These are phyloP conservation scores for Anas acuta DNA, from an alignment of 2,797 vertebrate species.

Conservation along the genomic window DNA sequence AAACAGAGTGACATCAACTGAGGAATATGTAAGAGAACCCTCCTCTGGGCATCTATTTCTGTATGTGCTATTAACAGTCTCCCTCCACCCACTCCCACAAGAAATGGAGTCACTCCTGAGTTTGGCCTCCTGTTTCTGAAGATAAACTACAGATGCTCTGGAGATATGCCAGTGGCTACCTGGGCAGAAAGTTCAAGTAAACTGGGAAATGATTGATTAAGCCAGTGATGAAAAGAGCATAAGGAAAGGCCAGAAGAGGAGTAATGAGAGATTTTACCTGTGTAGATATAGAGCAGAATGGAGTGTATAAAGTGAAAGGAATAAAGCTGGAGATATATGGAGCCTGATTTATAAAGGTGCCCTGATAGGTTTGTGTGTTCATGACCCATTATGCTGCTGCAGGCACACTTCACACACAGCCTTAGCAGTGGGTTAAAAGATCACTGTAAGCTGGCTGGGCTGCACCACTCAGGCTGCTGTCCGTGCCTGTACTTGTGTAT, in stretches of 20 bases:
- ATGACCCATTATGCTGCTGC: not conserved
- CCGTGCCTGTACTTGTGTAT: not conserved
- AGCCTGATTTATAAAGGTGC: not conserved
- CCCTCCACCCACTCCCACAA: not conserved
- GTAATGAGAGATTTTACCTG: not conserved
- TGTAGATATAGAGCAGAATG: not conserved
- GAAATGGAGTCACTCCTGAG: not conserved
- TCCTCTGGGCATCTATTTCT: not conserved
- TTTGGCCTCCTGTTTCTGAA: not conserved
- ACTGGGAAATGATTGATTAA: not conserved
- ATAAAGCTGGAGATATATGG: not conserved
- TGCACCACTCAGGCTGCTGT: not conserved
- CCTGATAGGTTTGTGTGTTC: fast-evolving
- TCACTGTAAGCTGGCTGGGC: not conserved
- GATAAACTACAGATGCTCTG: not conserved
- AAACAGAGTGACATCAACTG: not conserved
- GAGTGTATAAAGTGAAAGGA: not conserved
- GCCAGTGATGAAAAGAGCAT: not conserved
- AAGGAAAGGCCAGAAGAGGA: not conserved
- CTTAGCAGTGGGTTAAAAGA: not conserved
- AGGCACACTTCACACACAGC: not conserved
- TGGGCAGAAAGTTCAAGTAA: not conserved
- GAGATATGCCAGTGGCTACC: not conserved
- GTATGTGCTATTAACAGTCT: not conserved
- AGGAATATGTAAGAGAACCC: not conserved